Base-by-base conservation (phyloP, 2,113 vertebrate species). In the Pachyramphus minor region DNA sequence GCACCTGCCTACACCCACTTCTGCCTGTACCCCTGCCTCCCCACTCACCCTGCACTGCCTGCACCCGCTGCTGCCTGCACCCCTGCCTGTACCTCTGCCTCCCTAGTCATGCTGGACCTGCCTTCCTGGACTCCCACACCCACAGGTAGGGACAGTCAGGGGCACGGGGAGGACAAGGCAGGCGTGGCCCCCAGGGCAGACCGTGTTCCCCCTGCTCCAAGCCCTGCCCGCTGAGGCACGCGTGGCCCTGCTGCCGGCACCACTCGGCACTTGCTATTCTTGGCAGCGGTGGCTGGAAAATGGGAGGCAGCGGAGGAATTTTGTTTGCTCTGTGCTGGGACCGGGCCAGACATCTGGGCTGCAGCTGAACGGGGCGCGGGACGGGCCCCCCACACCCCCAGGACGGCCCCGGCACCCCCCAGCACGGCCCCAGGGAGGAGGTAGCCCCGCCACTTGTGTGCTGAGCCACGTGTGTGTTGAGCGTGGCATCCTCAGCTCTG, bases 291-390 rank as follows among this genome's bases (percentile, higher is more conserved):
- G 84, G 72, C 85, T 97, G 97, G 98, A 98, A 98, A 97, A 95
- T 93, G 96, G 94, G 96, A 97, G 97, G 97, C 96, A 98, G 97
- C 50, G 8, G n/a, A 98, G 96, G 97, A 98, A 98, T 98, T 96
- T 97, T 98, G 96, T 98, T 98, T 98, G 96, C 96, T 95, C 81
- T 74, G n/a, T 6, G 41, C 63, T 95, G 95, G 95, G 93, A 42
- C 44, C 4, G 50, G 89, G 88, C 94, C 95, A 96, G 93, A 90
- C 97, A 97, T 96, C 96, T 97, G 96, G 97, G 74, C 83, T 87
- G 78, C 97, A 97, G 94, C 89, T 95, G 84, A 92, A 83, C 35
- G 19, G 74, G 88, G 71, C 0, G 63, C 49, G 8, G 85, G 49
- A 87, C 56, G 6, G 14, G 59, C 19, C 39, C 79, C 64, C 59